phyloP scores from a whole-genome alignment of 1,140 invertebrate species.

The Bombus soroeensis region DNA sequence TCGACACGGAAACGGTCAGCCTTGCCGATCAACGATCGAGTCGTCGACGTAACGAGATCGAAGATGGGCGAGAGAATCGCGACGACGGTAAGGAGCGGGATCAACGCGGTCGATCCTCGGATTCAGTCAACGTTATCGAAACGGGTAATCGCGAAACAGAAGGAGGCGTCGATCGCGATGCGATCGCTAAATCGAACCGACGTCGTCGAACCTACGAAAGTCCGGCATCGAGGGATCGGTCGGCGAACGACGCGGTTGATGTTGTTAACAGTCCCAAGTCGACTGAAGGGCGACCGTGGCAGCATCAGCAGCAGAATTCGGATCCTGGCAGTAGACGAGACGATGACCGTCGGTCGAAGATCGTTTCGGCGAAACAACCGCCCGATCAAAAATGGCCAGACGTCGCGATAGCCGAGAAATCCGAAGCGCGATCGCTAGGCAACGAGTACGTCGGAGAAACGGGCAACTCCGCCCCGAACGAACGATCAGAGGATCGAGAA shows the following conservation, averaged over 20 bases:
- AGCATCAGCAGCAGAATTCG: constrained; percentile 62
- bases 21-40: not conserved
- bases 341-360: not conserved
- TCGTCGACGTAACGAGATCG: not conserved
- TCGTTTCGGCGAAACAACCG: constrained; percentile 1
- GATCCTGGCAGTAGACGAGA: constrained; percentile 63
- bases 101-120: no score
- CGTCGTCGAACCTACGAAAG: not conserved
- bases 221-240: not conserved
- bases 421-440: not conserved
- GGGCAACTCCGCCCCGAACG: not conserved
- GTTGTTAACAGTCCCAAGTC: constrained; percentile 48
- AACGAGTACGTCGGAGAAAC: not conserved
- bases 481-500: not conserved
- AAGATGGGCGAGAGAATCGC: not conserved
- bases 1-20: not conserved
- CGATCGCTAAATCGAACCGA: not conserved
- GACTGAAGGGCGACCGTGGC: constrained; percentile 19
- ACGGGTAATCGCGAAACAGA: not conserved
- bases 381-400: constrained; percentile 11
- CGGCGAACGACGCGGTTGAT: constrained; percentile 31
- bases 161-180: not conserved
- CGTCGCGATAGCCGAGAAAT: not conserved
- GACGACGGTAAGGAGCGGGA: not conserved
- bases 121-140: not conserved